phyloP scores from a whole-genome alignment of 92 coral and sea anemone species.

The Montipora capitata region DNA sequence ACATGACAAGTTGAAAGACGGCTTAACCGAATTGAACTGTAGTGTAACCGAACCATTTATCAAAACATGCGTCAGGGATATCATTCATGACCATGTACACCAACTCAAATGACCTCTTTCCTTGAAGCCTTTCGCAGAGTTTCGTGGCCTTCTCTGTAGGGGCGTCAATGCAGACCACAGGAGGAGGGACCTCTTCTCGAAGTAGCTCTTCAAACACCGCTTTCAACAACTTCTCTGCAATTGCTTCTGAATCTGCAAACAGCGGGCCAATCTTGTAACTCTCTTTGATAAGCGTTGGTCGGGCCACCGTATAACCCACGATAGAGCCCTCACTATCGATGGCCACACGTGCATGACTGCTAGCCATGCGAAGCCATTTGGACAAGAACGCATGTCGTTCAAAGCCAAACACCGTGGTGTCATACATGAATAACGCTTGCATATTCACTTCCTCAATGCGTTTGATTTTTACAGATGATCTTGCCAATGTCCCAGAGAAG shows the following conservation, averaged over 20 bases:
- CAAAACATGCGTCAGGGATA: slow-evolving; percentile 33
- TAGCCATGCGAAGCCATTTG: slow-evolving; percentile 39
- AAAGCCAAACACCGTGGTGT: slow-evolving; percentile 60
- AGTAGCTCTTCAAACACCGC: slow-evolving; percentile 52
- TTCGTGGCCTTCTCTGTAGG: slow-evolving; percentile 7
- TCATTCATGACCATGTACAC: slow-evolving; percentile 32
- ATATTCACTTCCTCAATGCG: slow-evolving; percentile 30
- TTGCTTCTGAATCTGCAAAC: slow-evolving; percentile 51
- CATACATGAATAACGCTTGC: slow-evolving; percentile 43
- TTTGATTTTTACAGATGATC: not conserved
- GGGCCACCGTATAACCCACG: slow-evolving; percentile 43
- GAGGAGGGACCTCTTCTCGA: not conserved
- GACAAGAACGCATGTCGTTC: slow-evolving; percentile 50
- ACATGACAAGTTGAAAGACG: too few species aligned
- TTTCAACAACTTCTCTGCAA: slow-evolving; percentile 60
- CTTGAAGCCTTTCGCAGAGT: slow-evolving; percentile 29
- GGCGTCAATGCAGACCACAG: slow-evolving; percentile 13
- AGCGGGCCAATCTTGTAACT: slow-evolving; percentile 65
- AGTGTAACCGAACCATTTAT: slow-evolving; percentile 43
- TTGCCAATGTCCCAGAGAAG: not conserved
- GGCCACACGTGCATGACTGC: slow-evolving; percentile 59
- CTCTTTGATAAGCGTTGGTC: slow-evolving; percentile 41
- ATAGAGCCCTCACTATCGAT: slow-evolving; percentile 38
- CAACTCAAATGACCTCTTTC: not conserved
- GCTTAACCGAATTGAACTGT: not conserved